These are phyloP conservation scores for Clanis bilineata DNA, from an alignment of 2,888 invertebrate genomes.

Conservation along the genomic window DNA sequence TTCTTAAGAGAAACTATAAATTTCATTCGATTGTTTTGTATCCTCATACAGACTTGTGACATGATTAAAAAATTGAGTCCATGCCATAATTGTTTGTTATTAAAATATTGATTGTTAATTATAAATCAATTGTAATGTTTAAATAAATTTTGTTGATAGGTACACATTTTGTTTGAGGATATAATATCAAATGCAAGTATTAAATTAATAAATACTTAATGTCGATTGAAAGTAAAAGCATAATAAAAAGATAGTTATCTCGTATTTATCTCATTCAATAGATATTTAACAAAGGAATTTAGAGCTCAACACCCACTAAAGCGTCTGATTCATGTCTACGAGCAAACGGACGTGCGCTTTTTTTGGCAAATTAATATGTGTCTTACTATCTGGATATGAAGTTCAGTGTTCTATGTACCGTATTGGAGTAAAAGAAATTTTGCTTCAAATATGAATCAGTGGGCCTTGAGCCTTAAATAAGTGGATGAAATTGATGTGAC, in stretches of 20 bases:
- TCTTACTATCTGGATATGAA: too few relatives aligned
- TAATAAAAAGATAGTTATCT: neutral
- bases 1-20: too few relatives aligned
- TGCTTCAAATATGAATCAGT: too few relatives aligned
- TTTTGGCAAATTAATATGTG: too few relatives aligned
- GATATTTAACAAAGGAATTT: neutral
- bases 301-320: too few relatives aligned
- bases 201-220: neutral
- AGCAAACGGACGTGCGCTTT: too few relatives aligned
- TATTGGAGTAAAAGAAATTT: too few relatives aligned
- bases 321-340: too few relatives aligned
- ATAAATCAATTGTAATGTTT: neutral
- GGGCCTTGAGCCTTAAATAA: too few relatives aligned
- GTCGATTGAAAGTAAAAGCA: neutral
- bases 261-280: neutral
- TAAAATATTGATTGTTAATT: constrained; percentile 8
- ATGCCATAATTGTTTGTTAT: neutral
- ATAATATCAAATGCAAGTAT: neutral
- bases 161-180: neutral
- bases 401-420: too few relatives aligned
- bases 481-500: too few relatives aligned
- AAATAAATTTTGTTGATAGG: neutral
- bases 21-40: too few relatives aligned
- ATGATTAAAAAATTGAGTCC: neutral
- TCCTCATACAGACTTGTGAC: neutral